Evolutionary conservation across 2,888 invertebrate species (phyloP).

Genomic region (Dicyrtoma fusca): DNA sequence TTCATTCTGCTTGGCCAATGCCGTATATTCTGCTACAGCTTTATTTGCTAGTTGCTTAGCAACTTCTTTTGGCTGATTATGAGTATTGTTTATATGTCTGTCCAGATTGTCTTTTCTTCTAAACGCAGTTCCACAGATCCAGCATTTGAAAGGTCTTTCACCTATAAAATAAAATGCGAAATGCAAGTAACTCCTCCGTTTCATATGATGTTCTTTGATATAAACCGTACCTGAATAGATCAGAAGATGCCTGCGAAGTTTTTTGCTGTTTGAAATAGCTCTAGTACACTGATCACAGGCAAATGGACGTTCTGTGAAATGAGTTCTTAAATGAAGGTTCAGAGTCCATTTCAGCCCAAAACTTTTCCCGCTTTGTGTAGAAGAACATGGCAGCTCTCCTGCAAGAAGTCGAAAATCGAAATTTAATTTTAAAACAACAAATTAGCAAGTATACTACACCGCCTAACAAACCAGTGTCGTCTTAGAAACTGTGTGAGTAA

Average conservation of each 20-base stretch:
- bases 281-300: constrained; percentile 70
- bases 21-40: constrained; percentile 54
- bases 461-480: too few species aligned
- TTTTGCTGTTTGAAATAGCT: constrained; percentile 70
- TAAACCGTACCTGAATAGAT: constrained; percentile 68
- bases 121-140: constrained; percentile 45
- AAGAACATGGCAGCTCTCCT: constrained; percentile 65
- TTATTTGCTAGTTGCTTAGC: constrained; percentile 55
- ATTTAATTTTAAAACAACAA: too few species aligned
- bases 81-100: constrained; percentile 55
- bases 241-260: constrained; percentile 70
- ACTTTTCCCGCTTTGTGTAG: constrained; percentile 66
- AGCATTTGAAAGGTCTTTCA: constrained; percentile 42
- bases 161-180: constrained; percentile 20
- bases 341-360: constrained; percentile 67
- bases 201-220: not conserved
- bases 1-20: constrained; percentile 22
- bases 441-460: too few species aligned
- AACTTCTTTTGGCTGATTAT: constrained; percentile 56
- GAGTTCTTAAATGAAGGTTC: constrained; percentile 65
- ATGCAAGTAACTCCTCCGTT: too few species aligned
- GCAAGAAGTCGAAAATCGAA: too few species aligned
- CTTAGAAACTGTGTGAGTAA: constrained; percentile 65
- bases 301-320: constrained; percentile 64
- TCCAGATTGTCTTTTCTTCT: constrained; percentile 45